Conservation (phyloP, 64 coral and sea anemone genomes). For the Montipora foliosa region DNA sequence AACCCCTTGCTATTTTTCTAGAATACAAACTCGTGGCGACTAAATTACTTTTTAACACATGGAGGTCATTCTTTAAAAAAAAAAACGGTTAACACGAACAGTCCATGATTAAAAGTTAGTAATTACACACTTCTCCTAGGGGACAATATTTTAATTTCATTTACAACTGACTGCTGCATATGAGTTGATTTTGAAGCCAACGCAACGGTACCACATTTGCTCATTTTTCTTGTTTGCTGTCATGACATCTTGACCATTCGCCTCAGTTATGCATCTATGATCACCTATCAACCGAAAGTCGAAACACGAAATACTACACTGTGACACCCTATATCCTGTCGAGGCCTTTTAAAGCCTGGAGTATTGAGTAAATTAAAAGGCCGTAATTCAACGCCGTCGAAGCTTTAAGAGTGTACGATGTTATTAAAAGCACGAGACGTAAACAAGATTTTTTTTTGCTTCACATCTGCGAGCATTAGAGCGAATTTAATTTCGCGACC, state of each 20-base stretch:
- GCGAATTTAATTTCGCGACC: constrained; percentile 11
- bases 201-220: background rate
- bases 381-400: background rate
- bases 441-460: background rate
- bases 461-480: constrained; percentile 19
- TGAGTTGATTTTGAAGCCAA: background rate
- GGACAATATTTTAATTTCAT: too few relatives aligned
- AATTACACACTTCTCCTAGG: too few relatives aligned
- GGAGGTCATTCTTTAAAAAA: too few relatives aligned
- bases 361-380: background rate
- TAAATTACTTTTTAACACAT: too few relatives aligned
- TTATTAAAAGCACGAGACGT: background rate
- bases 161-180: background rate
- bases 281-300: background rate
- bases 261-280: background rate
- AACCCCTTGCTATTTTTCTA: too few relatives aligned
- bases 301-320: background rate
- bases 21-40: too few relatives aligned
- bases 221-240: background rate
- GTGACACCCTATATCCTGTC: background rate
- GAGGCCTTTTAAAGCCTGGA: constrained; percentile 5
- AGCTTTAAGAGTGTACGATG: background rate
- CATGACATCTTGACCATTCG: background rate
- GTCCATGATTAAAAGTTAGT: too few relatives aligned
- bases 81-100: too few relatives aligned